Evolutionary conservation across 2,888 invertebrate genomes (phyloP), one percentile per base, ranked within the genome.

Genomic region (Heliconius hortense): DNA sequence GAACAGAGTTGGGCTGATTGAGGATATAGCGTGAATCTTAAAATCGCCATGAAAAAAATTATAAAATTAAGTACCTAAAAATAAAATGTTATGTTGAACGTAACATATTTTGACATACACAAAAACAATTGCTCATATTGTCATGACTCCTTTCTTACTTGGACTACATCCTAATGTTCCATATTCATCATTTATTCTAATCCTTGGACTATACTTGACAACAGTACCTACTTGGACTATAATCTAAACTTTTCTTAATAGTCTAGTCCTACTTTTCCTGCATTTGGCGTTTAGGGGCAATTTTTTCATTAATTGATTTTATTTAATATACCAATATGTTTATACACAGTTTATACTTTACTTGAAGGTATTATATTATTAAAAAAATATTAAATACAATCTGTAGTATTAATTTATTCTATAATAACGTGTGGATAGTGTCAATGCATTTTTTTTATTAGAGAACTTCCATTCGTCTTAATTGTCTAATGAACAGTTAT

Each of bases 211-310:
- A n/a, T n/a, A 21, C 56, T n/a, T 56, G 10, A 10, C n/a, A 53
- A n/a, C 8, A 53, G 56, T 56, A 53, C n/a, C n/a, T n/a, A n/a
- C 21, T 56, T 1, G 56, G n/a, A 56, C 56, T 56, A 56, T 56
- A n/a, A 7, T 35, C 35, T n/a, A 64, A 48, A 18, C 48, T 21
- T 48, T 48, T 35, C 35, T 31, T 21, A 31, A 15, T 64, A 13
- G 21, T 35, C 24, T 66, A 66, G 66, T 26, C 18, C 39, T 66
- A 66, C 24, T 43, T 26, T 66, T 18, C 66, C 39, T 66, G 66
- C 43, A 24, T 24, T 43, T 15, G 43, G 24, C 66, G 15, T 43
- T 43, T 26, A 26, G 66, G 66, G 66, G 24, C 24, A 64, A 15
- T 26, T 18, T 43, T 39, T 15, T 7, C 39, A 43, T 43, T 26